Base-by-base conservation (phyloP, 2,113 vertebrate genomes). In the Pluvialis apricaria region DNA sequence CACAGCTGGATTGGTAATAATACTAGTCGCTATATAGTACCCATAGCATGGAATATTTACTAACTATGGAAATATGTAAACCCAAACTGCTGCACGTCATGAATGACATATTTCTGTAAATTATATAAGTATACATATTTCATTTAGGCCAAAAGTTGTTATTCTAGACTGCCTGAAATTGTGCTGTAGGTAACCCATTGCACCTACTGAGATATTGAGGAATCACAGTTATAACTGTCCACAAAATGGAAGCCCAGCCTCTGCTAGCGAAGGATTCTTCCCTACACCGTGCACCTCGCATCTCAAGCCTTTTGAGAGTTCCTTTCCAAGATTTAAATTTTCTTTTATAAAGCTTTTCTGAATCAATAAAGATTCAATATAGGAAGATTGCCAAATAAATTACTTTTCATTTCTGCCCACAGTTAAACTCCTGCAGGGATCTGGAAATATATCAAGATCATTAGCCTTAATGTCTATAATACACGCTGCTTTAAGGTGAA, bases 401-500 rank as follows among this genome's bases (percentile, higher is more conserved):
- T 97, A 93, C 96, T 95, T 95, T 94, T 96, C 94, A 93, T 93
- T 96, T 95, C 94, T 96, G 68, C 89, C 82, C 87, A 90, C 87
- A 94, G 85, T 69, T 96, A 60, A 94, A 94, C 72, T 95, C 94
- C 94, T 90, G 78, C 71, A 88, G 94, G 94, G 95, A 95, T 70
- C 60, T 96, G 92, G 92, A 96, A 96, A 95, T 95, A 83, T 44
- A 97, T 93, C 96, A 97, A 90, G 92, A 92, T 96, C 96, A 96
- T 97, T 97, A 97, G 87, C 65, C 88, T 91, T 97, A 96, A 96
- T 96, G 90, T 80, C 80, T 65, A 15, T 75, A 97, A 97, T 40
- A 83, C 68, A 78, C 71, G 49, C 55, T 54, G 73, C 78, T 96
- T 90, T 89, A 86, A 88, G 94, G 91, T 86, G 76, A 86, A 86